These are phyloP conservation scores for Trichoplusia ni DNA, from an alignment of 1,140 invertebrate genomes.

Conservation along the genomic window DNA sequence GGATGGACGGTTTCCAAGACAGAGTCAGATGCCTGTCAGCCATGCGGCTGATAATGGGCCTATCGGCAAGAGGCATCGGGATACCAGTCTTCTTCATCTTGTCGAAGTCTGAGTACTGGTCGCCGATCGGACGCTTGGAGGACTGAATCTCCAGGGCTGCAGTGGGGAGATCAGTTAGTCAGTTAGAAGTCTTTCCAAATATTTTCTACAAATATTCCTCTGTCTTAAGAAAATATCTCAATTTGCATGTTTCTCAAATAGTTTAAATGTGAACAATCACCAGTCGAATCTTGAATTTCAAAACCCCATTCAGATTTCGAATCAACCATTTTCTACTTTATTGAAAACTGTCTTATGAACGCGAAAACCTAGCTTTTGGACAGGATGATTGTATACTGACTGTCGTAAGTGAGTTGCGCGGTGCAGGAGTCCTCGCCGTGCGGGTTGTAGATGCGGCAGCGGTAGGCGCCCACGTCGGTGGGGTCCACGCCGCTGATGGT, in stretches of 20 bases:
- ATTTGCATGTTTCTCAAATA: no score
- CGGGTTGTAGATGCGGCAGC: slow-evolving; percentile 90
- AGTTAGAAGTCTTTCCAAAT: no score
- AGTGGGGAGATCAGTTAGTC: no score
- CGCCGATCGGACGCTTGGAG: slow-evolving; percentile 86
- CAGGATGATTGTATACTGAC: no score
- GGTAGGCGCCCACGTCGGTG: slow-evolving; percentile 92
- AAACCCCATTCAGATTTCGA: no score
- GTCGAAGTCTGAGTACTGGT: slow-evolving; percentile 92
- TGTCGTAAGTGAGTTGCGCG: slow-evolving; percentile 91
- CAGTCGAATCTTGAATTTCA: no score
- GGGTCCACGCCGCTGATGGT: slow-evolving; percentile 88
- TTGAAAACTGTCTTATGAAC: no score
- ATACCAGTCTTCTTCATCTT: slow-evolving; percentile 91
- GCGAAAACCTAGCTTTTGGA: no score
- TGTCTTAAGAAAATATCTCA: no score
- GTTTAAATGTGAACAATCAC: no score
- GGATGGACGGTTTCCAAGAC: slow-evolving; percentile 95
- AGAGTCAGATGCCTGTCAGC: slow-evolving; percentile 91
- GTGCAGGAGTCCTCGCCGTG: slow-evolving; percentile 92
- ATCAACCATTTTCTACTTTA: no score
- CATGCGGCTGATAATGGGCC: slow-evolving; percentile 94
- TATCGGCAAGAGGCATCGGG: slow-evolving; percentile 91
- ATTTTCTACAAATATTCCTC: no score
- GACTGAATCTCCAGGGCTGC: slow-evolving; percentile 85